Evolutionary conservation across 1,140 invertebrate species (phyloP).

Genomic region (Cyclargus thomasi): DNA sequence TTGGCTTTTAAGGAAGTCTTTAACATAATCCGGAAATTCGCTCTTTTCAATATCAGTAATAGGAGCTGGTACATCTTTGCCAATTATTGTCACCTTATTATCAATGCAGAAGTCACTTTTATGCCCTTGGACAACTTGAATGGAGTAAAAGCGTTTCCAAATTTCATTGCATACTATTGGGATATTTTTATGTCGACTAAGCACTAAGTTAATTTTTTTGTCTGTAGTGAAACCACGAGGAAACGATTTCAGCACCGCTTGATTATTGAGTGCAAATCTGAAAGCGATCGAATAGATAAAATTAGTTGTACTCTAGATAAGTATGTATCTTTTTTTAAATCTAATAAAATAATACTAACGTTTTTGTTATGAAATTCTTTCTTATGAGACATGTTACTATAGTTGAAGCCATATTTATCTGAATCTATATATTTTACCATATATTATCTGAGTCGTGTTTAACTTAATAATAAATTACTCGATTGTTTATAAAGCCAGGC

Average conservation of each 20-base stretch:
- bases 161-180: not conserved
- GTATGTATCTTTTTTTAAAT: too few relatives aligned
- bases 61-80: constrained; percentile 56
- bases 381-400: constrained; percentile 21
- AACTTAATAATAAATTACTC: not conserved
- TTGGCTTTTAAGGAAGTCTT: constrained; percentile 82
- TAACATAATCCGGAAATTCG: constrained; percentile 86
- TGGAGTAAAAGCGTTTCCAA: constrained; percentile 43
- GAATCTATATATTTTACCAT: not conserved
- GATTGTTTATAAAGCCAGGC: not conserved
- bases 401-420: constrained; percentile 24
- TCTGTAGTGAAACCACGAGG: not conserved
- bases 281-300: not conserved
- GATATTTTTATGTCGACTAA: not conserved
- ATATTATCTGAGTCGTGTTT: not conserved
- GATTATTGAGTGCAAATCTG: not conserved
- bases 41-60: constrained; percentile 79
- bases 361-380: constrained; percentile 22
- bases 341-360: constrained; percentile 21
- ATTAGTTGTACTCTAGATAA: not conserved
- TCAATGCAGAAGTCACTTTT: constrained; percentile 52
- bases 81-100: constrained; percentile 60
- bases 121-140: constrained; percentile 42
- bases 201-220: not conserved
- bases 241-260: not conserved